Base-by-base conservation (phyloP, 2,888 invertebrate species). In the Cryptus armator region DNA sequence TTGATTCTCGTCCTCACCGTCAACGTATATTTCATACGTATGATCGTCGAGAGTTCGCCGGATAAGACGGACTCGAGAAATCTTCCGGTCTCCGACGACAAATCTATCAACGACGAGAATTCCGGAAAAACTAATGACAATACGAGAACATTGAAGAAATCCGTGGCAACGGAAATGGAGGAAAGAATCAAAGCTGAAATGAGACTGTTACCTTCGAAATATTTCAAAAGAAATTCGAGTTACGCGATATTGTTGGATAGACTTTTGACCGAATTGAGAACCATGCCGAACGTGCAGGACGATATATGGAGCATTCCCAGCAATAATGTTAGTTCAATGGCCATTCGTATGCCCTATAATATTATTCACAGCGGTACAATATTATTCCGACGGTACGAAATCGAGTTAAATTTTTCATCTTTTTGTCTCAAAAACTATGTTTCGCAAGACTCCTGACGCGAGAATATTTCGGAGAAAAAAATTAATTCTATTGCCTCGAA, bases 21-120 rank as follows among this genome's bases (percentile, higher is more conserved):
- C 19, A 94, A 94, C 72, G 81, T 94, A 56, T 93, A 94, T 82
- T 94, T 94, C 77, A 92, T 94, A 10, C 91, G 92, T 80, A 91
- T 93, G 88, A 93, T 94, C 53, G 92, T 93, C 19, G 93, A 94
- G 81, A 93, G 92, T 85, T 92, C 92, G 37, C 89, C 92, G 16
- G 89, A 90, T 5, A 91, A 89, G 78, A 70, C 81, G 14, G 87
- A 89, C 16, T 79, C 85, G 6, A 87, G 86, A 84, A 90, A 87
- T 75, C 83, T 89, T 70, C 90, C 90, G 1, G 79, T 87, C 0
- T 84, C 88, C 0, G 88, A 89, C 72, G 74, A 87, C 2, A 91
- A 90, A 85, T 53, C 76, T 0, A 88, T 80, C 72, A 88, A 88
- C 37, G 88, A 88, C 32, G 66, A 84, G 1, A 67, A 81, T 5